A percentile compares a stretch with the other conserved stretches of the same genome.
phyloP scores from a whole-genome alignment of 2,888 invertebrate species.

The Mythimna loreyi region DNA sequence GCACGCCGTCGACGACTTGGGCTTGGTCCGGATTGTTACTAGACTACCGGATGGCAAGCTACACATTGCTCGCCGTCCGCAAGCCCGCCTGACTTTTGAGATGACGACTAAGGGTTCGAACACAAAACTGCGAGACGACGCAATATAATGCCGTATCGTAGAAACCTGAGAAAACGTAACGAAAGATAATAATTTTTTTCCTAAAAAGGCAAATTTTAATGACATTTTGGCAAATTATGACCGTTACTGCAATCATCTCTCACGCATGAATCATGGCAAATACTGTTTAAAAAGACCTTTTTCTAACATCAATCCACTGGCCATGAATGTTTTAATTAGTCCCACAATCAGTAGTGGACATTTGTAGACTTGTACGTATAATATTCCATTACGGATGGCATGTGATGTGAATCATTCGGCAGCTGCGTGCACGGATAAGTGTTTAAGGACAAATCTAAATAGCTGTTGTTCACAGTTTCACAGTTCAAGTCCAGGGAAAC shows the following conservation, averaged over 20 bases:
- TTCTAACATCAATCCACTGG: not conserved
- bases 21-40: too few species aligned
- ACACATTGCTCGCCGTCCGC: too few species aligned
- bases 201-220: not conserved
- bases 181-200: not conserved
- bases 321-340: slow-evolving; percentile 13
- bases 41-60: too few species aligned
- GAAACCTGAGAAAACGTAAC: not conserved
- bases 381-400: slow-evolving; percentile 11
- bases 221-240: not conserved
- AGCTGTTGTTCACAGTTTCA: not conserved
- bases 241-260: not conserved
- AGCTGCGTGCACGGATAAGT: slow-evolving; percentile 16
- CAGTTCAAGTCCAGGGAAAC: not conserved
- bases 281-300: too few species aligned
- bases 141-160: too few species aligned
- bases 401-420: slow-evolving; percentile 10
- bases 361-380: slow-evolving; percentile 1
- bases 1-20: too few species aligned
- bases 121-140: not conserved
- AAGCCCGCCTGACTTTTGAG: not conserved
- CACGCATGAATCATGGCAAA: not conserved
- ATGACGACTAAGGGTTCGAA: not conserved
- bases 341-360: not conserved
- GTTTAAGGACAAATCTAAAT: slow-evolving; percentile 10